Evolutionary conservation across 2,888 invertebrate genomes (phyloP).

Genomic region (Thera britannica): DNA sequence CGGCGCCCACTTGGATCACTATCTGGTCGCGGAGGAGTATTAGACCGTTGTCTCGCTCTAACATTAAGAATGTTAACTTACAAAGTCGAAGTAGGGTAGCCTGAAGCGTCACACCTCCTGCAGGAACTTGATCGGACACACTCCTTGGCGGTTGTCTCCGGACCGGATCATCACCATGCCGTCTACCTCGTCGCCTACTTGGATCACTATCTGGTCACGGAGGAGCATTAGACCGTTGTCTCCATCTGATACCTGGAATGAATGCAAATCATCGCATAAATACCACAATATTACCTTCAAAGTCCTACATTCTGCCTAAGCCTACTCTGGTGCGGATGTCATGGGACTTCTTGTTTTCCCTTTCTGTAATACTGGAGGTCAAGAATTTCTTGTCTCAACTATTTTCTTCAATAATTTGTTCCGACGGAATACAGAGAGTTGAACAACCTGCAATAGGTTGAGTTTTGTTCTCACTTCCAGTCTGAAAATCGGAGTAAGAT

Average conservation of each 20-base stretch:
- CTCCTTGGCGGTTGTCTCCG: conserved; percentile 96
- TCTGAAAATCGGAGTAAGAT: no score
- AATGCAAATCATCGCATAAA: conserved; percentile 12
- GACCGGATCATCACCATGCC: conserved; percentile 97
- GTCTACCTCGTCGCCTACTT: conserved; percentile 95
- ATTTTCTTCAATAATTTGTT: no score
- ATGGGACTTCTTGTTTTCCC: no score
- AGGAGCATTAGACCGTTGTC: conserved; percentile 92
- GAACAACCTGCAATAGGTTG: no score
- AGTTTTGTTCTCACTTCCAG: no score
- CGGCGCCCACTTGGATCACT: conserved; percentile 95
- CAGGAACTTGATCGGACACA: conserved; percentile 96
- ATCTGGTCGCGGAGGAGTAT: conserved; percentile 96
- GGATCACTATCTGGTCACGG: conserved; percentile 97
- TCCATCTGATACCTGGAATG: conserved; percentile 92
- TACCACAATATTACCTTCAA: no score
- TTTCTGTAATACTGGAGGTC: no score
- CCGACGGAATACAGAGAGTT: no score
- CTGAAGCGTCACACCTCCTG: conserved; percentile 95
- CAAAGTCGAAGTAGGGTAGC: conserved; percentile 64
- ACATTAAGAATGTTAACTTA: conserved; percentile 9
- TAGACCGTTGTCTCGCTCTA: conserved; percentile 89
- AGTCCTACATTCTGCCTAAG: no score
- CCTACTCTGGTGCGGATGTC: no score
- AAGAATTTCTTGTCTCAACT: no score